A percentile compares a stretch with the other conserved stretches of the same genome.
phyloP scores from a whole-genome alignment of 2,888 invertebrate species.

The Laspeyria flexula region DNA sequence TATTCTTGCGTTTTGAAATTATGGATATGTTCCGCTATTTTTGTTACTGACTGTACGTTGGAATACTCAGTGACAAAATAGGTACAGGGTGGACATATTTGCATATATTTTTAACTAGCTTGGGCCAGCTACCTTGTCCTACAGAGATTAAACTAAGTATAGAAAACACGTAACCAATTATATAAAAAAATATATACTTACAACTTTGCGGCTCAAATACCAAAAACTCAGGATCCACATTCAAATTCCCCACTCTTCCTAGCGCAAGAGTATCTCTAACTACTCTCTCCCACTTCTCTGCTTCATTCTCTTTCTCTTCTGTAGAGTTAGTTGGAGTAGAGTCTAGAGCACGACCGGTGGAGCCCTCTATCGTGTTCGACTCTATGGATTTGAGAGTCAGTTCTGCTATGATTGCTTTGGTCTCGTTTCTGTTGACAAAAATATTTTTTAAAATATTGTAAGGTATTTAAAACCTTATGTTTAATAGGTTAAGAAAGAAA shows the following conservation, averaged over 20 bases:
- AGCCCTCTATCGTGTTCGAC: slow-evolving; percentile 87
- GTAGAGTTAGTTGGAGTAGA: slow-evolving; percentile 39
- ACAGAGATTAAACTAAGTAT: too few species aligned
- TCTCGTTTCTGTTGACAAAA: slow-evolving; percentile 71
- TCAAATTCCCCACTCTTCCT: slow-evolving; percentile 92
- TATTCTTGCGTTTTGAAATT: too few species aligned
- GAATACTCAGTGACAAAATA: too few species aligned
- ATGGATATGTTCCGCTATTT: too few species aligned
- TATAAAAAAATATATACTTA: slow-evolving; percentile 73
- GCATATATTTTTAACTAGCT: too few species aligned
- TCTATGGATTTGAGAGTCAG: slow-evolving; percentile 92
- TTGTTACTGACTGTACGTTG: too few species aligned
- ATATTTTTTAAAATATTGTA: background rate
- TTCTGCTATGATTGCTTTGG: slow-evolving; percentile 90
- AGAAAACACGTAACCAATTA: background rate
- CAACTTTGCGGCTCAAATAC: slow-evolving; percentile 90
- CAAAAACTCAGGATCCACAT: slow-evolving; percentile 93
- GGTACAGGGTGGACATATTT: too few species aligned
- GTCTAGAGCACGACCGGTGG: slow-evolving; percentile 70
- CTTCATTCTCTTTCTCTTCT: slow-evolving; percentile 52
- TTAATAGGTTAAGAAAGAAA: too few species aligned
- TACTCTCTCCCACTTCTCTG: slow-evolving; percentile 80
- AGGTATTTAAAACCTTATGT: too few species aligned
- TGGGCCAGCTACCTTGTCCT: too few species aligned
- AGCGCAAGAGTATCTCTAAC: slow-evolving; percentile 89